phyloP scores from a whole-genome alignment of 37 sponge, comb jelly and placozoan species.

The Cladorhizidae sp. region DNA sequence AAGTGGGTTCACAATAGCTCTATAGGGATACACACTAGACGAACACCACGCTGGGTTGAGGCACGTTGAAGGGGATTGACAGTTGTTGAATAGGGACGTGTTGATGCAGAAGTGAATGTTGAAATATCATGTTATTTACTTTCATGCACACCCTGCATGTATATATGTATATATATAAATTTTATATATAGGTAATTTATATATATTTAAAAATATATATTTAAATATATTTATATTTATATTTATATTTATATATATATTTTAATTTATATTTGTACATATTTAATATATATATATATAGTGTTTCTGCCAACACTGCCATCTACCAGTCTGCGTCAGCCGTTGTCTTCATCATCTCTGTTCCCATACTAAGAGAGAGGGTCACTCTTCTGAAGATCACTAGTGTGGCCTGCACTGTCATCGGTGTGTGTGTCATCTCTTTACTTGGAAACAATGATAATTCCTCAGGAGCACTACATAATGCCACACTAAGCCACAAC shows the following conservation, averaged over 20 bases:
- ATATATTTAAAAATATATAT: too few species aligned
- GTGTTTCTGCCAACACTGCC: slow-evolving; percentile 83
- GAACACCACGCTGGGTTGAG: too few species aligned
- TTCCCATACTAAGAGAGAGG: slow-evolving; percentile 75
- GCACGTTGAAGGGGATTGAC: too few species aligned
- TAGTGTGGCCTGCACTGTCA: slow-evolving; percentile 1
- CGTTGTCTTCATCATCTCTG: slow-evolving; percentile 71
- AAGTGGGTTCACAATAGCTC: too few species aligned
- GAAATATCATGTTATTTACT: too few species aligned
- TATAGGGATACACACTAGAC: too few species aligned
- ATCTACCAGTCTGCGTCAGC: slow-evolving; percentile 77
- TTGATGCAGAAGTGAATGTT: too few species aligned
- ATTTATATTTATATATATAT: too few species aligned
- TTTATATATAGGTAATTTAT: neutral
- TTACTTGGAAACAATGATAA: neutral
- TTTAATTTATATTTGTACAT: neutral
- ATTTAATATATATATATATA: slow-evolving; percentile 15
- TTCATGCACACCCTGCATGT: too few species aligned
- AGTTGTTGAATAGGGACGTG: too few species aligned
- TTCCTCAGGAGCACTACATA: neutral
- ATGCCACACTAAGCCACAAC: neutral
- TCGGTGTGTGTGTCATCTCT: slow-evolving; percentile 31
- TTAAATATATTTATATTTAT: too few species aligned
- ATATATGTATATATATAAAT: neutral
- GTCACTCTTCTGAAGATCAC: slow-evolving; percentile 75